These are phyloP conservation scores for Sebastes glaucus DNA, from an alignment of 2,797 vertebrate species.

Conservation along the genomic window DNA sequence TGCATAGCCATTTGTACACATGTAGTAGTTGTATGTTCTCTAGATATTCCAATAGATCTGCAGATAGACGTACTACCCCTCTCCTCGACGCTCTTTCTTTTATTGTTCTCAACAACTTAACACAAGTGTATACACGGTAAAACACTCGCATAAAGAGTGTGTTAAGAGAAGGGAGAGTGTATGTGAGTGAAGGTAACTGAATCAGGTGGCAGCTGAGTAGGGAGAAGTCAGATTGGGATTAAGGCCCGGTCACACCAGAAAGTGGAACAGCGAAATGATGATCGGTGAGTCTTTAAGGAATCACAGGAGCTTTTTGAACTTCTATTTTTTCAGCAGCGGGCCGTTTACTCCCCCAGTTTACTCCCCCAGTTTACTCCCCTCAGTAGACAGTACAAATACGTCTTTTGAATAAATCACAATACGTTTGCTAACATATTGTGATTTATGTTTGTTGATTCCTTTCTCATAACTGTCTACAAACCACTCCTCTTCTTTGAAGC, in stretches of 20 bases:
- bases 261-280: accelerated
- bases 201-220: background rate
- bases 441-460: no score
- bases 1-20: conserved; percentile 54
- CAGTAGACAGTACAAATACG: no score
- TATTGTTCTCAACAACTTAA: background rate
- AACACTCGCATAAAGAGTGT: background rate
- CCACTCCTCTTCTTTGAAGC: background rate
- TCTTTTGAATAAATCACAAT: no score
- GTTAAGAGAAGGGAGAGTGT: background rate
- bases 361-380: no score
- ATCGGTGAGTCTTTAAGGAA: background rate
- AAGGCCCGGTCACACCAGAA: background rate
- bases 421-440: no score
- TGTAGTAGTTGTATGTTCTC: conserved; percentile 32
- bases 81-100: conserved; percentile 4
- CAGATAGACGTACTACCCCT: conserved; percentile 25
- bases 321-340: background rate
- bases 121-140: background rate
- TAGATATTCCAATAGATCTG: conserved; percentile 35
- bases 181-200: conserved; percentile 17
- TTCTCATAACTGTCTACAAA: background rate
- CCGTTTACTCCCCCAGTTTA: background rate
- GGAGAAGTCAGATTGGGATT: background rate
- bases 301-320: no score